phyloP scores from a whole-genome alignment of 2,888 invertebrate genomes.

The Andrena minutula region DNA sequence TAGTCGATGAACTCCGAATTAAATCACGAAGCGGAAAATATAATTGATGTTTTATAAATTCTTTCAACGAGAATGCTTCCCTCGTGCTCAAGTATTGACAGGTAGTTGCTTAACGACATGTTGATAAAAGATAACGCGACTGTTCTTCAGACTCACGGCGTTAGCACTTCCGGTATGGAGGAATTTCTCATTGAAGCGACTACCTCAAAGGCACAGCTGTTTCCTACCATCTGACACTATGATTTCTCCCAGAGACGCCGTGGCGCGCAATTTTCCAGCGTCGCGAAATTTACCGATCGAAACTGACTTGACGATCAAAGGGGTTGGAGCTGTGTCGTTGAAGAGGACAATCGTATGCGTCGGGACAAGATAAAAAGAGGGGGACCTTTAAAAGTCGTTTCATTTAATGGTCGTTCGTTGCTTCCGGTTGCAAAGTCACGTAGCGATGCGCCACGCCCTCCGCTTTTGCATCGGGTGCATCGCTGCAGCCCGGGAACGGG shows the following conservation, averaged over 20 bases:
- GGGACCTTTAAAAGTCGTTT: background rate
- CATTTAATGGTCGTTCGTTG: background rate
- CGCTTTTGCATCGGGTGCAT: constrained; percentile 32
- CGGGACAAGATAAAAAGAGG: background rate
- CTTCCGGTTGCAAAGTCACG: background rate
- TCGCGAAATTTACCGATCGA: constrained; percentile 3
- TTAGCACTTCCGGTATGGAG: background rate
- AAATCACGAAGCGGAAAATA: too few relatives aligned
- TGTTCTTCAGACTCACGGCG: constrained; percentile 1
- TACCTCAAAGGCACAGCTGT: constrained; percentile 1
- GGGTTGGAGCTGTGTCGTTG: background rate
- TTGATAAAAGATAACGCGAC: constrained; percentile 36
- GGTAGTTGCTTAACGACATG: constrained; percentile 44
- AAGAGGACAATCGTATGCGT: background rate
- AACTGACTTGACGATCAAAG: constrained; percentile 1
- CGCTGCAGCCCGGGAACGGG: background rate
- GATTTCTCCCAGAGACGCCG: background rate
- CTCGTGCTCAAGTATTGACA: constrained; percentile 41
- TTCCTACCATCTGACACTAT: background rate
- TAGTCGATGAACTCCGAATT: background rate
- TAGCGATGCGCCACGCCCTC: constrained; percentile 48
- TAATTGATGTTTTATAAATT: background rate
- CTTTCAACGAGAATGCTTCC: background rate
- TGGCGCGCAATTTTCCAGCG: background rate
- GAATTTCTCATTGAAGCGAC: background rate